Evolutionary conservation across 2,888 invertebrate species (phyloP), one percentile per base, ranked within the genome.

Genomic region (Incurvaria masculella): DNA sequence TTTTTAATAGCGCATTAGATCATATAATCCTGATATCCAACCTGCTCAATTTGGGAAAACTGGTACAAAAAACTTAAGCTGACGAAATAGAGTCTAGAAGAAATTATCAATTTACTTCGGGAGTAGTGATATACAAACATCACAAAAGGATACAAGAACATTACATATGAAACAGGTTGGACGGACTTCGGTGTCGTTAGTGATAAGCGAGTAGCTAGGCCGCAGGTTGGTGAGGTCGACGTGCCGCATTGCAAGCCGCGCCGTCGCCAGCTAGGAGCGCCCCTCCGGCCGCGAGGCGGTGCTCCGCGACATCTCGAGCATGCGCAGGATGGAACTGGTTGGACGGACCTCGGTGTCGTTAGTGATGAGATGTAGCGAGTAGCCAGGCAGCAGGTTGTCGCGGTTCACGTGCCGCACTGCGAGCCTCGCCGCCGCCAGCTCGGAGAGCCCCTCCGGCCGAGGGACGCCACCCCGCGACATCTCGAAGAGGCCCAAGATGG

Each of bases 341-440:
- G n/a, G n/a, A 42, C 17, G 21, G 79, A 94, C 94, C 89, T 89
- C 85, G 0, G 94, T 93, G 61, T 94, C 92, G 63, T 94, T 94
- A 57, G 87, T 84, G 59, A 91, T 81, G 53, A 94, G 81, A 53
- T 86, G 83, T 51, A 94, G 76, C 44, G 79, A 80, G 61, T 91
- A 91, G 42, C 88, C 89, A 0, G 87, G 85, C 47, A 94, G 74
- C 43, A 89, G 59, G 5, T 79, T 72, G 59, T 83, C 79, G 48
- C 81, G 72, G 72, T 94, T 94, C 60, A 94, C 86, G 59, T 91
- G 89, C 50, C 84, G 79, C 43, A 94, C 86, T 1, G 94, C 94
- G 58, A 93, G 74, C 59, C 80, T 80, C 1, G 94, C 94, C 0
- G 93, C 92, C 11, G 84, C 82, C 59, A 90, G 73, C 63, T 91